Evolutionary conservation across 2,797 vertebrate genomes (phyloP).

Genomic region (Tachyglossus aculeatus): DNA sequence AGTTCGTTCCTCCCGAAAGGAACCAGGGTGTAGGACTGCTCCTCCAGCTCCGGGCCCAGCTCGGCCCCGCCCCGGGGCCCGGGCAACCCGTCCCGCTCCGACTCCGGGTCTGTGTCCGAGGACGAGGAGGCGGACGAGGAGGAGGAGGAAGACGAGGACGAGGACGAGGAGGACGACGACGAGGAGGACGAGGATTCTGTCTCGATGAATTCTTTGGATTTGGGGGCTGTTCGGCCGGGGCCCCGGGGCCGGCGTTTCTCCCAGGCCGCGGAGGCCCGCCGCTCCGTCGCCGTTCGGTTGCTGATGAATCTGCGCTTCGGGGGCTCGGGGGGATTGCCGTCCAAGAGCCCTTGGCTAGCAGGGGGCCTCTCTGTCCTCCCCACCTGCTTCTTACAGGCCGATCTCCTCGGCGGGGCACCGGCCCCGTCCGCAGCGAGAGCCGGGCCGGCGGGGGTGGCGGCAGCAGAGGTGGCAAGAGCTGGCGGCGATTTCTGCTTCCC

Average conservation of each 20-base stretch:
- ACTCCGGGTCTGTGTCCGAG: constrained; percentile 70
- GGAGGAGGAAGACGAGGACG: constrained; percentile 53
- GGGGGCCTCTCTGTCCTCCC: constrained; percentile 68
- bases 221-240: constrained; percentile 68
- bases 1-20: constrained; percentile 91
- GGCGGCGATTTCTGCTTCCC: constrained; percentile 69
- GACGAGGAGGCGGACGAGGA: too few species aligned
- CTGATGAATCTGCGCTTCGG: constrained; percentile 67
- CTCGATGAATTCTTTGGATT: constrained; percentile 77
- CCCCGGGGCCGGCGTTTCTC: constrained; percentile 74
- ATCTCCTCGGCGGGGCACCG: constrained; percentile 35
- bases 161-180: constrained; percentile 59
- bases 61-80: too few species aligned
- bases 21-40: constrained; percentile 93
- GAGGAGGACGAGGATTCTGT: constrained; percentile 73
- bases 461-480: not conserved
- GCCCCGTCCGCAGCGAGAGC: not conserved
- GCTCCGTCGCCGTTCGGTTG: constrained; percentile 65
- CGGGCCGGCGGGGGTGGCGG: constrained; percentile 45
- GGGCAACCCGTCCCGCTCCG: too few species aligned
- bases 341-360: constrained; percentile 60
- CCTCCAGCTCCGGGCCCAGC: constrained; percentile 73
- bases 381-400: constrained; percentile 71
- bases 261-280: constrained; percentile 24
- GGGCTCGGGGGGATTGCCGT: constrained; percentile 58